Evolutionary conservation across 1,140 invertebrate genomes (phyloP).

Genomic region (Triops longicaudatus): DNA sequence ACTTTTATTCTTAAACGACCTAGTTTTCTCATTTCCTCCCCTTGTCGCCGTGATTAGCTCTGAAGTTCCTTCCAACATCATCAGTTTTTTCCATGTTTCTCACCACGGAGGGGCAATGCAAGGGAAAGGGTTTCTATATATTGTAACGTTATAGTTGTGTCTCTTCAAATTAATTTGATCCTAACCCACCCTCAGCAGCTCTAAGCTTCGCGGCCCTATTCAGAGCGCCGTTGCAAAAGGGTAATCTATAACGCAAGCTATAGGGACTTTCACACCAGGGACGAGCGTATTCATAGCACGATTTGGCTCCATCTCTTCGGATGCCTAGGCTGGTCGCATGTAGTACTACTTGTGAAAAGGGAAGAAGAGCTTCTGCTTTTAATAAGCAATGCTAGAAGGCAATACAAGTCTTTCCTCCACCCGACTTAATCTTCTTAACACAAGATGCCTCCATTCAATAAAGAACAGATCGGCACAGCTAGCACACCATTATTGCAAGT

Average conservation of each 20-base stretch:
- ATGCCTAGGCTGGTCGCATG: too few species aligned
- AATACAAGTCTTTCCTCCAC: not conserved
- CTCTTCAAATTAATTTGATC: slow-evolving; percentile 9
- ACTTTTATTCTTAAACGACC: not conserved
- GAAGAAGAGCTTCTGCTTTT: not conserved
- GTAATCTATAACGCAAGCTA: slow-evolving; percentile 10
- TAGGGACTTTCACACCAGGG: slow-evolving; percentile 14
- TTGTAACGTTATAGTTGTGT: not conserved
- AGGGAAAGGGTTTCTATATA: too few species aligned
- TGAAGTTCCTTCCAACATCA: not conserved
- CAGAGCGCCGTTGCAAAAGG: not conserved
- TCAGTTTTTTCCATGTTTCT: not conserved
- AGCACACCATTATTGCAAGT: slow-evolving; percentile 12
- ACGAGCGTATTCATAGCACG: slow-evolving; percentile 3
- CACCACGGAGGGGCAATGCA: not conserved
- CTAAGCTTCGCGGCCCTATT: not conserved
- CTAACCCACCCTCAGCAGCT: not conserved
- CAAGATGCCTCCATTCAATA: slow-evolving; percentile 12
- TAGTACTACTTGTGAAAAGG: not conserved
- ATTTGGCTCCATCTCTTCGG: not conserved
- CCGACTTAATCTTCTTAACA: slow-evolving; percentile 15
- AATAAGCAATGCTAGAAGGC: slow-evolving; percentile 12
- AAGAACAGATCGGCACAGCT: slow-evolving; percentile 8
- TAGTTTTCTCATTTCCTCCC: not conserved
- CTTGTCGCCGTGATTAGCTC: not conserved